Evolutionary conservation across 2,797 vertebrate genomes (phyloP).

Genomic region (Phataginus tetradactyla): DNA sequence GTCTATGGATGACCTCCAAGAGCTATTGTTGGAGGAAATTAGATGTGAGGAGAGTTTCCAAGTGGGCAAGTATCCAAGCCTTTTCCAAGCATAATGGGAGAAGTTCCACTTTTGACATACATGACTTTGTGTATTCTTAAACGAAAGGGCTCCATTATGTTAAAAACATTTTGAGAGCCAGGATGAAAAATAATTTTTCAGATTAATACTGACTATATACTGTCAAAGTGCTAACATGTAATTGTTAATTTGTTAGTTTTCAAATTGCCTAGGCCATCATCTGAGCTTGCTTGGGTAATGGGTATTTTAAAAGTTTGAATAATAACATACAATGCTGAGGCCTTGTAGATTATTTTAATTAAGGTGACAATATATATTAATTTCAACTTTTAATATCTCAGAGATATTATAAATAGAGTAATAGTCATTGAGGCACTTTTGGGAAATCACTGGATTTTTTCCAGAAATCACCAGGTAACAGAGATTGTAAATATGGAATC

Average conservation of each 20-base stretch:
- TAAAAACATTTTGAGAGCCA: conserved; percentile 10
- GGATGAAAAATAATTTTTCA: neutral
- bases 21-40: conserved; percentile 26
- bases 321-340: neutral
- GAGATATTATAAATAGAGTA: neutral
- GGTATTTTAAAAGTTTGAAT: neutral
- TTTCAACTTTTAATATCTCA: conserved; percentile 21
- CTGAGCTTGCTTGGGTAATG: neutral
- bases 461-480: neutral
- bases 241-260: conserved; percentile 53
- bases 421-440: neutral
- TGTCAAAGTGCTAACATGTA: conserved; percentile 22
- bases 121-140: conserved; percentile 19
- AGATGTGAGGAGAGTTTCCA: conserved; percentile 14
- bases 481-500: neutral
- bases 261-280: neutral
- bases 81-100: neutral
- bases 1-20: neutral
- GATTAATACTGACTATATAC: neutral
- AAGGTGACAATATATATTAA: neutral
- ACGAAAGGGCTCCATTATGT: neutral
- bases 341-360: neutral
- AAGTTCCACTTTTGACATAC: neutral
- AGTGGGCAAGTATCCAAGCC: conserved; percentile 41
- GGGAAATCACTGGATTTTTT: neutral